Conservation (phyloP, 2,888 invertebrate species). For the Eupithecia abbreviata region DNA sequence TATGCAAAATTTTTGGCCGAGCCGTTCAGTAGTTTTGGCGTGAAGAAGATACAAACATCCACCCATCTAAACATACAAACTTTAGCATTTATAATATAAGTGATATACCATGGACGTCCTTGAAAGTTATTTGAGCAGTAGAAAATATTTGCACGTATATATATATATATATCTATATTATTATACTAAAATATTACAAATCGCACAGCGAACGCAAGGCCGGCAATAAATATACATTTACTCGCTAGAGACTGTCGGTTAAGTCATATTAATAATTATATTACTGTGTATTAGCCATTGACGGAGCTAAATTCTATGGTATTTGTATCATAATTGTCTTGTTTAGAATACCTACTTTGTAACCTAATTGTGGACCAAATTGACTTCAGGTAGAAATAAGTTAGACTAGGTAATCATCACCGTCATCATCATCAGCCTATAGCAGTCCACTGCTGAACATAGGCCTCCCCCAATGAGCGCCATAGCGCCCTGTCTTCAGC, state of each 20-base stretch:
- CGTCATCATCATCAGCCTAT: too few relatives aligned
- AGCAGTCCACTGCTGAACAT: too few relatives aligned
- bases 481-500: too few relatives aligned
- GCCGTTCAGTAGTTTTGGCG: too few relatives aligned
- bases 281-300: neutral
- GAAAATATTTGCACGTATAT: constrained; percentile 15
- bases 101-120: neutral
- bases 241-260: constrained; percentile 1
- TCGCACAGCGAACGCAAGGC: constrained; percentile 12
- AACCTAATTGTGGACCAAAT: constrained; percentile 1
- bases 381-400: neutral
- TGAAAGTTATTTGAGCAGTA: neutral
- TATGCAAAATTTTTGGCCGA: too few relatives aligned
- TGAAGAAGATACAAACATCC: too few relatives aligned
- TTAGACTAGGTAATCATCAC: too few relatives aligned
- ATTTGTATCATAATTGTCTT: constrained; percentile 4
- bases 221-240: constrained; percentile 4
- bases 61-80: too few relatives aligned
- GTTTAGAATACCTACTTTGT: constrained; percentile 3
- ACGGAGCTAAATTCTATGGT: neutral
- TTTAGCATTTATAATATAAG: too few relatives aligned
- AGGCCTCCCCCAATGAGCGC: too few relatives aligned
- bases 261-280: constrained; percentile 8
- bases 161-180: too few relatives aligned
- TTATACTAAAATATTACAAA: constrained; percentile 10